Conservation (phyloP, 1,140 invertebrate genomes). For the Ridgeia piscesae region DNA sequence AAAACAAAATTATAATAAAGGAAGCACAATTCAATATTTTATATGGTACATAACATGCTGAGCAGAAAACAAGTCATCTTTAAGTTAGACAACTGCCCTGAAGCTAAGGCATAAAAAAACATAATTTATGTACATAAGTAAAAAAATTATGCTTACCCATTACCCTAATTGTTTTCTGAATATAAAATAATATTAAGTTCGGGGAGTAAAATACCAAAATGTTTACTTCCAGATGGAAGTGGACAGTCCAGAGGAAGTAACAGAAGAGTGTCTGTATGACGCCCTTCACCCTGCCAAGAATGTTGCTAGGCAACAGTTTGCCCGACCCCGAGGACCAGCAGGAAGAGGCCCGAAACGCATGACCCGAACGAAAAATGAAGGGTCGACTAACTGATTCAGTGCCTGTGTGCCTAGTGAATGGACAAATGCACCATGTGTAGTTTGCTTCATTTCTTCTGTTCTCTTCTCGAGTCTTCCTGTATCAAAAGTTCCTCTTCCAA, state of each 20-base stretch:
- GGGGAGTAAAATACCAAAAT: neutral
- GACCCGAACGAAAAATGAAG: constrained; percentile 63
- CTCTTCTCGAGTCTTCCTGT: neutral
- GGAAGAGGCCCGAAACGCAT: constrained; percentile 86
- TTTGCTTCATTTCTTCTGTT: neutral
- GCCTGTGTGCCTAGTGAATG: neutral
- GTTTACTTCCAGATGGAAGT: constrained; percentile 79
- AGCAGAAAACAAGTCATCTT: too few relatives aligned
- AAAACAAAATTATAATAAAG: neutral
- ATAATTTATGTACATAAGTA: too few relatives aligned
- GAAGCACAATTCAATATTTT: too few relatives aligned
- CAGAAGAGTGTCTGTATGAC: constrained; percentile 84
- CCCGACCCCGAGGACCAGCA: constrained; percentile 91
- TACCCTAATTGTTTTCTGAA: too few relatives aligned
- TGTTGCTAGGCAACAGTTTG: constrained; percentile 86
- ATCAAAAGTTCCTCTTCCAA: neutral
- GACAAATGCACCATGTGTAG: neutral
- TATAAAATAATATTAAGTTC: neutral
- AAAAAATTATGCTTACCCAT: too few relatives aligned
- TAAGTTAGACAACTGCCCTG: too few relatives aligned
- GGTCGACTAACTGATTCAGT: neutral
- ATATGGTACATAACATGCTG: too few relatives aligned
- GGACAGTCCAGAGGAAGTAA: constrained; percentile 79
- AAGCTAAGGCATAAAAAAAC: too few relatives aligned
- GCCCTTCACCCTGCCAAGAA: constrained; percentile 93